Evolutionary conservation across 2,888 invertebrate species (phyloP).

Genomic region (Cryptus viduatorius): DNA sequence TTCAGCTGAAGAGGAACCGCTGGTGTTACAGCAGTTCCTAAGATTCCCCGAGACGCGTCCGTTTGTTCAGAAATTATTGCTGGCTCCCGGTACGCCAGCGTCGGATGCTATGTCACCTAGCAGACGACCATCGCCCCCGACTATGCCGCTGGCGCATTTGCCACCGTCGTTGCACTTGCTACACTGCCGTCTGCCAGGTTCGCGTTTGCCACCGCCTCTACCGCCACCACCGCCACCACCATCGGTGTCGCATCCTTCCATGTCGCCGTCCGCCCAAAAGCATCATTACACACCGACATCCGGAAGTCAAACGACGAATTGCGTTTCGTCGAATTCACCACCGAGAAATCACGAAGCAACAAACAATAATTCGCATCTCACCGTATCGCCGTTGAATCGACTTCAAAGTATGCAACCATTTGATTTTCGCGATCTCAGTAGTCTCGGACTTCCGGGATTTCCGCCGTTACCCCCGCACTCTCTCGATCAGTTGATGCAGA

Average conservation of each 20-base stretch:
- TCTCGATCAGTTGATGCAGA: slow-evolving; percentile 77
- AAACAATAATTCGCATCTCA: slow-evolving; percentile 77
- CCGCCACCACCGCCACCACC: slow-evolving; percentile 82
- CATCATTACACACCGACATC: slow-evolving; percentile 84
- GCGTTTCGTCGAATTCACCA: slow-evolving; percentile 87
- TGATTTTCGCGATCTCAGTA: slow-evolving; percentile 93
- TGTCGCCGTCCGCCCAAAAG: slow-evolving; percentile 85
- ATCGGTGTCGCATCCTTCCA: slow-evolving; percentile 85
- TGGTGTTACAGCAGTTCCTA: slow-evolving; percentile 96
- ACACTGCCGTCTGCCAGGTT: slow-evolving; percentile 84
- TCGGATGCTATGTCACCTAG: slow-evolving; percentile 89
- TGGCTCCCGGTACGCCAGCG: slow-evolving; percentile 87
- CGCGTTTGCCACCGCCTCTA: slow-evolving; percentile 84
- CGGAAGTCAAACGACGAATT: slow-evolving; percentile 66
- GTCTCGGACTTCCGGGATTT: slow-evolving; percentile 87
- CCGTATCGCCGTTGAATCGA: slow-evolving; percentile 93
- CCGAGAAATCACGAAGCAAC: slow-evolving; percentile 87
- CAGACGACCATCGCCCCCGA: slow-evolving; percentile 89
- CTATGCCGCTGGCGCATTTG: slow-evolving; percentile 84
- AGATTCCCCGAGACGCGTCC: slow-evolving; percentile 95
- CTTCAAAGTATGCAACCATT: slow-evolving; percentile 98
- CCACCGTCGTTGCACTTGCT: slow-evolving; percentile 83
- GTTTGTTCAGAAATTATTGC: slow-evolving; percentile 89
- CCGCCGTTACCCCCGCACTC: slow-evolving; percentile 82
- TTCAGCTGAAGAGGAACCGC: slow-evolving; percentile 94